A percentile compares a stretch with the other conserved stretches of the same genome.
Evolutionary conservation across 2,888 invertebrate species (phyloP).

Genomic region (Glaucopsyche alexis): DNA sequence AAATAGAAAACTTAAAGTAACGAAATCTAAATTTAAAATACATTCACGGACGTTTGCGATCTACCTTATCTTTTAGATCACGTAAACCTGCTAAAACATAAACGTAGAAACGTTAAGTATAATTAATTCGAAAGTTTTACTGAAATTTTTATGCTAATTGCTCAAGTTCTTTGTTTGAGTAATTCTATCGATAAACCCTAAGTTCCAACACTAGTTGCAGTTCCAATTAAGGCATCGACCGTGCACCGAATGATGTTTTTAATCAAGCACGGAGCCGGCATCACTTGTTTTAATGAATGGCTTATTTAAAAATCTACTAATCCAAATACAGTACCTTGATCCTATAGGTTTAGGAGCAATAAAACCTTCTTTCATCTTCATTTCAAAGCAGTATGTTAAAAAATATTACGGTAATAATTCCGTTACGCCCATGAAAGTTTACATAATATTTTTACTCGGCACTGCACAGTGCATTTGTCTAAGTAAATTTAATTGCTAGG

Average conservation of each 20-base stretch:
- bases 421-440: conserved; percentile 26
- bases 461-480: conserved; percentile 8
- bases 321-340: conserved; percentile 38
- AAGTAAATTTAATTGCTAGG: conserved; percentile 17
- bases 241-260: conserved; percentile 74
- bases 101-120: too few relatives aligned
- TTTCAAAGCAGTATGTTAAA: conserved; percentile 30
- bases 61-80: too few relatives aligned
- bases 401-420: conserved; percentile 29
- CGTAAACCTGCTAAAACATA: too few relatives aligned
- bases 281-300: conserved; percentile 51
- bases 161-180: not conserved
- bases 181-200: conserved; percentile 33
- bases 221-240: conserved; percentile 78
- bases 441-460: conserved; percentile 26
- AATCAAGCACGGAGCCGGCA: conserved; percentile 70
- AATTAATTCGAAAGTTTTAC: too few relatives aligned
- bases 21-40: too few relatives aligned
- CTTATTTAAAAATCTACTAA: conserved; percentile 41
- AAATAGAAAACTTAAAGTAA: too few relatives aligned
- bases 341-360: conserved; percentile 37
- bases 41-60: too few relatives aligned
- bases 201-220: conserved; percentile 50
- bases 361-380: conserved; percentile 38
- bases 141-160: too few relatives aligned